Evolutionary conservation across 37 sponge, comb jelly and placozoan genomes (phyloP), one percentile per base, ranked within the genome.

Genomic region (Aplysina aerophoba): DNA sequence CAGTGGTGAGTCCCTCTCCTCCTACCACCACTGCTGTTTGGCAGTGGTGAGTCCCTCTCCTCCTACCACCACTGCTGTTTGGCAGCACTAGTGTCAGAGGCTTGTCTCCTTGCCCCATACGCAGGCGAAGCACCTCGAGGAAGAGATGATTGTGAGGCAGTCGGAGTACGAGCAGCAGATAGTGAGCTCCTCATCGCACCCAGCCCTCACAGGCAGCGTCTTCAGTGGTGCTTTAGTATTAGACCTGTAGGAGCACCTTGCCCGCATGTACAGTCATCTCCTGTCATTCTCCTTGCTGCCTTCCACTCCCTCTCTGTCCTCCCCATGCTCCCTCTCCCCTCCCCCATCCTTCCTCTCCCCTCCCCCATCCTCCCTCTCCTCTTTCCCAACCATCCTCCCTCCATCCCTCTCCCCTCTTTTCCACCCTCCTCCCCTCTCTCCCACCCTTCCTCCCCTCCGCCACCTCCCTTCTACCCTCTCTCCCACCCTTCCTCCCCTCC

Each of bases 151-250:
- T 4, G 53, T 75, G 33, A 30, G 37, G 78, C 37, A 50, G 53
- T 75, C 78, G 24, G 78, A 75, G 12, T 75, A 36, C 37, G 78
- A 75, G 25, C 50, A 44, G 50, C 50, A 44, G 50, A 44, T 44
- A 44, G 50, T 44, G 50, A 44, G 50, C 8, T 11, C 50, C 50
- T 3, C n/a, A 8, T 3, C 50, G 8, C 50, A 44, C 50, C 3
- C 50, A 44, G 50, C 8, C 8, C 50, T 44, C 50, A 44, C 50
- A 44, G 3, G 50, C 8, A 8, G 8, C 50, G 8, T 44, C 6
- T 3, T 44, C 50, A 44, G 50, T 44, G 50, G 50, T 8, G 8
- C 6, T 11, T 8, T 44, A 44, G 50, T 44, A 8, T 3, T 44
- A 44, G 50, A 44, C 6, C 50, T 44, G 50, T 44, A 44, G 50